Percentiles rank a stretch among this genome's conserved stretches.
These are phyloP conservation scores for Diuraphis noxia DNA, from an alignment of 1,140 invertebrate species.

Conservation along the genomic window DNA sequence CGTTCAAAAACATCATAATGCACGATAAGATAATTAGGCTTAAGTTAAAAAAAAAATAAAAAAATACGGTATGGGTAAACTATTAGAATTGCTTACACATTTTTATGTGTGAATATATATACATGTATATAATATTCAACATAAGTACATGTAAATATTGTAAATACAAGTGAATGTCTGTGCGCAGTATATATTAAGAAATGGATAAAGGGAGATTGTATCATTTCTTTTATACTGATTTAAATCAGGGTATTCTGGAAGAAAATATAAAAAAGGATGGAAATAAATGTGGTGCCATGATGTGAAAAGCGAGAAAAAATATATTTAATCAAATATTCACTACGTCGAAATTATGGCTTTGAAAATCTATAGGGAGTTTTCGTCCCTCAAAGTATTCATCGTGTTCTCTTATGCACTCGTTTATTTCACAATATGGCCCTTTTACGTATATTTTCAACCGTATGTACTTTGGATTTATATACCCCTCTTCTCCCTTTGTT, in stretches of 20 bases:
- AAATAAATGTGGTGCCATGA: background rate
- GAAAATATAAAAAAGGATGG: background rate
- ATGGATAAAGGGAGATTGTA: background rate
- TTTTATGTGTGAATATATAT: background rate
- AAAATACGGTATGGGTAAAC: background rate
- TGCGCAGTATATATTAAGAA: background rate
- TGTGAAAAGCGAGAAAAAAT: background rate
- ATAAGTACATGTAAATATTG: constrained; percentile 12
- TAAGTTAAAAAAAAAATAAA: background rate
- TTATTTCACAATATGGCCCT: constrained; percentile 4
- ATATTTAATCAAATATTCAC: constrained; percentile 39
- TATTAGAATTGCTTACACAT: background rate
- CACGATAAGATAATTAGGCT: background rate
- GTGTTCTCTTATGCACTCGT: constrained; percentile 12
- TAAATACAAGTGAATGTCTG: background rate
- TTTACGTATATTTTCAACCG: constrained; percentile 1
- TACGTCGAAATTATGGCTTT: constrained; percentile 22
- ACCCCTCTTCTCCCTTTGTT: background rate
- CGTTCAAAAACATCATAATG: background rate
- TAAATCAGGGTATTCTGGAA: constrained; percentile 3
- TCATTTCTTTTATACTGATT: constrained; percentile 31
- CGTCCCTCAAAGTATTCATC: constrained; percentile 29
- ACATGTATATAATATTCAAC: background rate
- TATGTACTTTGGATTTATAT: constrained; percentile 16
- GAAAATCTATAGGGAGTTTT: constrained; percentile 23